Conservation (phyloP, 2,888 invertebrate genomes). For the Chironomus riparius region DNA sequence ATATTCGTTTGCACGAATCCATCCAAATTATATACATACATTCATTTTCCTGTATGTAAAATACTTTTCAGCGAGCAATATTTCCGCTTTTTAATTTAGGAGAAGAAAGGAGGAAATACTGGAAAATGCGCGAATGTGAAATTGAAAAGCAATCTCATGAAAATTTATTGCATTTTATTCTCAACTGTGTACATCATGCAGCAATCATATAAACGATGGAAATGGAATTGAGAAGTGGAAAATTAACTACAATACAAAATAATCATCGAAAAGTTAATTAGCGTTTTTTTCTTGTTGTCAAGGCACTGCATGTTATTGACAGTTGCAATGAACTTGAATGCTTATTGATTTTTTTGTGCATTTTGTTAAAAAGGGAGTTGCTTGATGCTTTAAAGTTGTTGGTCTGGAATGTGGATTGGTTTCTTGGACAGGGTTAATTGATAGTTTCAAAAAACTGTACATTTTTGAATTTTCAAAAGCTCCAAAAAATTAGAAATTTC, state of each 20-base stretch:
- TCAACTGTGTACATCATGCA: background rate
- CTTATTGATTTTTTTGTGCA: no score
- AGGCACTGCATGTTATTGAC: background rate
- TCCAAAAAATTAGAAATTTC: no score
- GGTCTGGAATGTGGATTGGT: no score
- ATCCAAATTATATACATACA: background rate
- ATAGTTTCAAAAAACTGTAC: no score
- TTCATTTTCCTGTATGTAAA: background rate
- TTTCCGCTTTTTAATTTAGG: constrained; percentile 7
- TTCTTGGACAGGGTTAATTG: no score
- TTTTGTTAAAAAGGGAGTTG: no score
- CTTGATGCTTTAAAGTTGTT: no score
- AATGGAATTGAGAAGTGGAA: background rate
- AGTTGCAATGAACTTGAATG: background rate
- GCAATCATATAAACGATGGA: background rate
- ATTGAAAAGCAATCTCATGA: background rate
- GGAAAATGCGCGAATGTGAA: background rate
- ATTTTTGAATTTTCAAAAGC: no score
- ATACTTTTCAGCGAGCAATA: background rate
- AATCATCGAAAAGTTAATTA: background rate
- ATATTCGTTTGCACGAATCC: background rate
- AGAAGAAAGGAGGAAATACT: background rate
- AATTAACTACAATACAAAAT: background rate
- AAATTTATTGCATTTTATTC: background rate
- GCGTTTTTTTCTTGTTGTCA: background rate